Conservation (phyloP, 2,888 invertebrate species). For the Dendrolimus houi region DNA sequence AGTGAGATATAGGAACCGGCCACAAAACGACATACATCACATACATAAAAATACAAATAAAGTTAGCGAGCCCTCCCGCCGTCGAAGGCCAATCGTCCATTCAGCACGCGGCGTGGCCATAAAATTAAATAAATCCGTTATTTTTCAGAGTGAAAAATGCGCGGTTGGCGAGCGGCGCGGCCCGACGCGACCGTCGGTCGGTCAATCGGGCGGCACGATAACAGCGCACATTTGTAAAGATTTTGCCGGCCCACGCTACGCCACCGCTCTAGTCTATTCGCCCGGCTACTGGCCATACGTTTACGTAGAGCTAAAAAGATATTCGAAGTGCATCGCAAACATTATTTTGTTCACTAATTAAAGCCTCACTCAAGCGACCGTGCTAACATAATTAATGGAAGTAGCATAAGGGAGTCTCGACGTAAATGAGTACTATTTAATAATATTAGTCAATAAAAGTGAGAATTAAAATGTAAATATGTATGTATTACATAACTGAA, state of each 20-base stretch:
- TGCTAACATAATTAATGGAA: too few species aligned
- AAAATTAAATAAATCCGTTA: conserved; percentile 76
- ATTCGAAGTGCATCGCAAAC: neutral
- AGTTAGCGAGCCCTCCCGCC: conserved; percentile 27
- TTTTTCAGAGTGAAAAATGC: conserved; percentile 72
- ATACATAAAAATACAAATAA: conserved; percentile 23
- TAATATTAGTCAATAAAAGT: too few species aligned
- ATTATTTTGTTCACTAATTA: too few species aligned
- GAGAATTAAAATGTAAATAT: too few species aligned
- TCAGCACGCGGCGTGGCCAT: conserved; percentile 71
- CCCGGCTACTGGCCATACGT: conserved; percentile 54
- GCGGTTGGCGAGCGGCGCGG: conserved; percentile 23
- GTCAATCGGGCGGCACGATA: conserved; percentile 71
- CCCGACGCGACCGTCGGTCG: conserved; percentile 26
- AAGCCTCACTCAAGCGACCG: too few species aligned
- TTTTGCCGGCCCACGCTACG: conserved; percentile 52
- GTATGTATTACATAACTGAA: too few species aligned
- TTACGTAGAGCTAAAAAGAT: conserved; percentile 27
- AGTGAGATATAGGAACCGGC: too few species aligned
- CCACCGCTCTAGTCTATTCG: conserved; percentile 39
- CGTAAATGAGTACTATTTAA: too few species aligned
- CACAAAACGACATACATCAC: neutral
- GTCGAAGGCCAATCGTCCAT: conserved; percentile 58
- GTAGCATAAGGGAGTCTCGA: too few species aligned
- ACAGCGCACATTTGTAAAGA: conserved; percentile 73